Conservation (phyloP, 2,113 vertebrate species). For the Nyctereutes procyonoides region DNA sequence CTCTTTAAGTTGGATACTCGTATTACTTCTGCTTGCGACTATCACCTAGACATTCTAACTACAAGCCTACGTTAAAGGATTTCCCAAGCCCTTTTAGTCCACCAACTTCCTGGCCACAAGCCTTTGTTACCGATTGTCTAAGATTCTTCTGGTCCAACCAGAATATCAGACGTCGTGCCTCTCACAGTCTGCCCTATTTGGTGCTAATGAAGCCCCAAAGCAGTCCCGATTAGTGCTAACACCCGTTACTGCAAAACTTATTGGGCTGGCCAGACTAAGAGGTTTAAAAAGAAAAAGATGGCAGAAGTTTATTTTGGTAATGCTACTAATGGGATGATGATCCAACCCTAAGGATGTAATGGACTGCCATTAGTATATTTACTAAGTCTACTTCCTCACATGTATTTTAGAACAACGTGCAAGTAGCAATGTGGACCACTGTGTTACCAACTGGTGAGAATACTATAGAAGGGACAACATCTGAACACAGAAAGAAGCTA, state of each 20-base stretch:
- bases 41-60: background rate
- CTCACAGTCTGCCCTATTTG: background rate
- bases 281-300: background rate
- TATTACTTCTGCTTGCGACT: background rate
- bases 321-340: background rate
- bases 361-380: background rate
- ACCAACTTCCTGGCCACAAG: background rate
- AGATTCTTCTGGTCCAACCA: background rate
- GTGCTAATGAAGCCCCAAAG: background rate
- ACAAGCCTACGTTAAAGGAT: background rate
- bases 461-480: background rate
- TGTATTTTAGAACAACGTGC: background rate
- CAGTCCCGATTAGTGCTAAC: slow-evolving; percentile 12
- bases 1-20: background rate
- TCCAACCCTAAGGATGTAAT: background rate
- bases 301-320: slow-evolving; percentile 5
- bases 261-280: background rate
- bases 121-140: background rate
- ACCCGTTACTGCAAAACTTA: background rate
- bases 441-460: background rate
- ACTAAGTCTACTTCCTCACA: background rate
- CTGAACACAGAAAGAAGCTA: background rate
- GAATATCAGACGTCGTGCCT: background rate
- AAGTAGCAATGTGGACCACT: background rate
- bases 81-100: background rate